Evolutionary conservation across 2,797 vertebrate genomes (phyloP).

Genomic region (Phrynocephalus forsythii): DNA sequence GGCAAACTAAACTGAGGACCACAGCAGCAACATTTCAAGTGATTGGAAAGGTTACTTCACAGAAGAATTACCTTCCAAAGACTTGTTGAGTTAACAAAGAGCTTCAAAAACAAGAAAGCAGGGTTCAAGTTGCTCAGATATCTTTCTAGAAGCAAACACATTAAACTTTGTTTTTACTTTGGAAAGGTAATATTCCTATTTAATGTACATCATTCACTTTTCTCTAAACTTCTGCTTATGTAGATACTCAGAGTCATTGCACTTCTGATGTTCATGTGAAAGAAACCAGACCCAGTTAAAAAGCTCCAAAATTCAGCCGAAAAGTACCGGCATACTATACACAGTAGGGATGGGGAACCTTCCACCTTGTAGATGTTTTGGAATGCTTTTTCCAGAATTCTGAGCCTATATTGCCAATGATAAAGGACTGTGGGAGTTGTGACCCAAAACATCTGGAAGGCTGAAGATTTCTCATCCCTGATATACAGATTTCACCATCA

Average conservation of each 20-base stretch:
- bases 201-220: not conserved
- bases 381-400: too few relatives aligned
- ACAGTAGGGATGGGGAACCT: too few relatives aligned
- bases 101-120: slow-evolving; percentile 7
- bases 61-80: slow-evolving; percentile 51
- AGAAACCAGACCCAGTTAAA: not conserved
- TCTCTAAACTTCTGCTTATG: not conserved
- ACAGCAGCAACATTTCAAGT: slow-evolving; percentile 61
- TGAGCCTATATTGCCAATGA: too few relatives aligned
- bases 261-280: not conserved
- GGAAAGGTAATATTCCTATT: not conserved
- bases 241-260: too few relatives aligned
- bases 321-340: not conserved
- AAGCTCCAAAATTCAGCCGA: not conserved
- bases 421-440: too few relatives aligned
- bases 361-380: too few relatives aligned
- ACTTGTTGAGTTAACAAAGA: slow-evolving; percentile 37
- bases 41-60: slow-evolving; percentile 57
- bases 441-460: too few relatives aligned
- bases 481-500: not conserved
- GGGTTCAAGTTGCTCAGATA: not conserved
- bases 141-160: not conserved
- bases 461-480: too few relatives aligned
- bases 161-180: not conserved
- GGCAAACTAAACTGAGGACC: slow-evolving; percentile 62